A percentile compares a stretch with the other conserved stretches of the same genome.
Conservation (phyloP, 2,797 vertebrate genomes). For the Linurgus olivaceus region DNA sequence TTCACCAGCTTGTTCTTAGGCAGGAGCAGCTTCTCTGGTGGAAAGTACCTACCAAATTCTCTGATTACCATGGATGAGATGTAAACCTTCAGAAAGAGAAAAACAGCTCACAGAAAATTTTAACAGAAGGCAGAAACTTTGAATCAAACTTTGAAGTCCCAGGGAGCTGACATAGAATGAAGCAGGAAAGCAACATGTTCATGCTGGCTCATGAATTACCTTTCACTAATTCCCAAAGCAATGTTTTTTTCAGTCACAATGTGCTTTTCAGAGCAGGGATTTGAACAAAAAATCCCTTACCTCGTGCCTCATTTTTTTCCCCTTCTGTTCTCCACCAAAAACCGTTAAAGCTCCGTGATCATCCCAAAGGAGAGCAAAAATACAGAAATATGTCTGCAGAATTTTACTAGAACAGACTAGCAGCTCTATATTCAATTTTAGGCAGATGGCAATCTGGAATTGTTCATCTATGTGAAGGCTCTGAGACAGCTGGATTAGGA, state of each 20-base stretch:
- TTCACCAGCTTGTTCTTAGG: neutral
- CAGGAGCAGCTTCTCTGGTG: neutral
- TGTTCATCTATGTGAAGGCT: neutral
- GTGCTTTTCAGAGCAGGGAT: neutral
- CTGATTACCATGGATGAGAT: neutral
- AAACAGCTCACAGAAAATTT: neutral
- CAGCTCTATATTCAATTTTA: neutral
- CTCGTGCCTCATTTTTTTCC: neutral
- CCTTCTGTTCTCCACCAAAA: neutral
- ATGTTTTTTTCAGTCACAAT: neutral
- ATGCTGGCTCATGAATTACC: neutral
- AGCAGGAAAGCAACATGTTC: neutral
- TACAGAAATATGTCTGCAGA: neutral
- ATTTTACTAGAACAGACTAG: neutral
- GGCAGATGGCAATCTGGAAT: neutral
- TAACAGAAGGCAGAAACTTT: neutral
- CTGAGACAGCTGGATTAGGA: neutral
- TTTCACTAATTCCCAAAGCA: neutral
- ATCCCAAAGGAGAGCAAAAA: conserved; percentile 1
- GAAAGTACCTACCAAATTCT: neutral
- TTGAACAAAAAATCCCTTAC: neutral
- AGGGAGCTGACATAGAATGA: neutral
- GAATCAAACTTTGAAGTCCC: neutral
- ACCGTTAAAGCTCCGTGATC: neutral
- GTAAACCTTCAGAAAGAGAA: neutral